Conservation (phyloP, 2,113 vertebrate genomes). For the Toxostoma redivivum region DNA sequence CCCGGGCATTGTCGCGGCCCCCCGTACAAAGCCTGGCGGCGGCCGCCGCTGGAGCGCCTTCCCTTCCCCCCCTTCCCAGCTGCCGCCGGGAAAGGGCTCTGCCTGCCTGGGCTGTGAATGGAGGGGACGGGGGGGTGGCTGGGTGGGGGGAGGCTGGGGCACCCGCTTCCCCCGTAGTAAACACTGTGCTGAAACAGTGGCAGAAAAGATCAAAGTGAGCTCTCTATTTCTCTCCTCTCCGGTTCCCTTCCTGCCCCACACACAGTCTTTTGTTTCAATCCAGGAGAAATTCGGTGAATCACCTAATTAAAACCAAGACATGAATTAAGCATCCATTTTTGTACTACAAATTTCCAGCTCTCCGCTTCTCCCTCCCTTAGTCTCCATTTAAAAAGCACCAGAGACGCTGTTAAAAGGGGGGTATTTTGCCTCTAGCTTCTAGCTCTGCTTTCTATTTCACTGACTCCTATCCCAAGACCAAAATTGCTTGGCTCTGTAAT, state of each 20-base stretch:
- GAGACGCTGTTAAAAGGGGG: constrained; percentile 71
- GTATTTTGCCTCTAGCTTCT: constrained; percentile 81
- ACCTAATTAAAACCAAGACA: constrained; percentile 83
- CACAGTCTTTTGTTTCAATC: constrained; percentile 74
- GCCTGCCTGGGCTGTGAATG: constrained; percentile 23
- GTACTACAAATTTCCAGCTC: constrained; percentile 78
- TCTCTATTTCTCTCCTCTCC: background rate
- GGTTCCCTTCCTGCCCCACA: constrained; percentile 8
- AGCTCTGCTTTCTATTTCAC: constrained; percentile 84
- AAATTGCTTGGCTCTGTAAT: constrained; percentile 94
- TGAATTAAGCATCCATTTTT: constrained; percentile 84
- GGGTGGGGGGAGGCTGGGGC: background rate
- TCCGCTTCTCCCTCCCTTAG: constrained; percentile 74
- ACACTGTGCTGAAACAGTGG: constrained; percentile 74
- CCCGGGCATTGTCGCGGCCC: constrained; percentile 64
- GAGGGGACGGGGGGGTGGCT: background rate
- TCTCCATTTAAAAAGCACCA: constrained; percentile 80
- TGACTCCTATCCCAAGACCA: constrained; percentile 81
- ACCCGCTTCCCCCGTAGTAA: constrained; percentile 39
- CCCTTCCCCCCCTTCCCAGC: background rate
- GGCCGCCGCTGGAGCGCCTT: background rate
- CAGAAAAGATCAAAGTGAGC: constrained; percentile 71
- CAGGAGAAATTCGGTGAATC: constrained; percentile 78
- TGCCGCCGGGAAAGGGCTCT: constrained; percentile 26
- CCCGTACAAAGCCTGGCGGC: constrained; percentile 55